phyloP scores from a whole-genome alignment of 1,140 invertebrate genomes.

The Choristoneura fumiferana region DNA sequence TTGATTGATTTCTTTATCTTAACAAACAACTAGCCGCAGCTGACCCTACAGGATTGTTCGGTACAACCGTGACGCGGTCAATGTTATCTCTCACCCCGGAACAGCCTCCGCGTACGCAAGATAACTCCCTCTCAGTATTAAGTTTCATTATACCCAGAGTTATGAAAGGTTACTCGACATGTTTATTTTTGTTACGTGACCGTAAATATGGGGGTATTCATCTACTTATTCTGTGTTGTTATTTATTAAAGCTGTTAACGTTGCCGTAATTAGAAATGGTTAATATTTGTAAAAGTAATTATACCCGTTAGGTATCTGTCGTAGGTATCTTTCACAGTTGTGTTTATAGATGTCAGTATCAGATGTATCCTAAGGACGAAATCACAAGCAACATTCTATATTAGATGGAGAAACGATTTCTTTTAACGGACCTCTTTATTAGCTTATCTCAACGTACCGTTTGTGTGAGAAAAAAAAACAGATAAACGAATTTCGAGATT shows the following conservation, averaged over 20 bases:
- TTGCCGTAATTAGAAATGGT: too few species aligned
- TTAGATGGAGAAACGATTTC: too few species aligned
- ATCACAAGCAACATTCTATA: too few species aligned
- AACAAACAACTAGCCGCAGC: constrained; percentile 51
- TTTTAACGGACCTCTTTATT: too few species aligned
- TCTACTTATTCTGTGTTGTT: constrained; percentile 26
- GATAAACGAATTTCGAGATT: too few species aligned
- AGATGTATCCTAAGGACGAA: too few species aligned
- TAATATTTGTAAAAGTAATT: too few species aligned
- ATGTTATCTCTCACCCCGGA: constrained; percentile 56
- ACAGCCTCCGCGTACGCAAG: constrained; percentile 50
- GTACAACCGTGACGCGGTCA: constrained; percentile 50
- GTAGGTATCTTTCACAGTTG: too few species aligned
- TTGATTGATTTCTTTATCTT: constrained; percentile 8
- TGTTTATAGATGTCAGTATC: too few species aligned
- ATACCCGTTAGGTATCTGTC: too few species aligned
- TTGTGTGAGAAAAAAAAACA: too few species aligned
- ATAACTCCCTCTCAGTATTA: constrained; percentile 52
- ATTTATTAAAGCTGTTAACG: background rate
- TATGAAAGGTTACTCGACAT: constrained; percentile 52
- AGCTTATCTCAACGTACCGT: too few species aligned
- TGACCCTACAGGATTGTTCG: constrained; percentile 66
- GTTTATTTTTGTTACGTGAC: constrained; percentile 64
- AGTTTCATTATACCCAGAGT: constrained; percentile 58
- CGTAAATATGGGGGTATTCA: constrained; percentile 31